Percentiles rank a stretch among this genome's conserved stretches.
Conservation (phyloP, 2,113 vertebrate genomes). For the Cyanocitta stelleri region DNA sequence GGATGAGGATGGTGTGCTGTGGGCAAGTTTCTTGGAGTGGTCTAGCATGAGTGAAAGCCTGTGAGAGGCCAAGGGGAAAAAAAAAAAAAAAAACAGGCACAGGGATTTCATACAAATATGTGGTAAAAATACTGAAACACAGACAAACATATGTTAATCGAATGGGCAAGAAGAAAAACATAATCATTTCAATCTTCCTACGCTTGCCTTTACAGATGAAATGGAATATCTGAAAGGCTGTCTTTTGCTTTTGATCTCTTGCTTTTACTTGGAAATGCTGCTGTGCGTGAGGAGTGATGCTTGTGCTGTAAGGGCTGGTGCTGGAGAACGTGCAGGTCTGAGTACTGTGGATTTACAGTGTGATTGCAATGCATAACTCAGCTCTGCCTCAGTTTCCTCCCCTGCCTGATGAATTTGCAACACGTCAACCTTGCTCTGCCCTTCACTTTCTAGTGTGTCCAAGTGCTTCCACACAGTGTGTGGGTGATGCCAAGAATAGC, state of each 20-base stretch:
- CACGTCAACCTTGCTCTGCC: background rate
- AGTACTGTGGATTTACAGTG: background rate
- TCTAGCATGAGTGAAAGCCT: background rate
- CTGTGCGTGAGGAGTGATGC: background rate
- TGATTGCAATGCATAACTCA: background rate
- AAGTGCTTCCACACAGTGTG: background rate
- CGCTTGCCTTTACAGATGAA: background rate
- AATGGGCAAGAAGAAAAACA: background rate
- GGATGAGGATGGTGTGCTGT: background rate
- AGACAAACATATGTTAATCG: slow-evolving; percentile 38
- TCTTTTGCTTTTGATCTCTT: slow-evolving; percentile 36
- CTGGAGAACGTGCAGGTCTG: background rate
- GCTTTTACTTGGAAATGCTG: background rate
- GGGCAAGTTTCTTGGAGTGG: background rate
- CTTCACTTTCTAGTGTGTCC: background rate
- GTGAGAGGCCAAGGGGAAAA: background rate
- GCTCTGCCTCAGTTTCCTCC: slow-evolving; percentile 25
- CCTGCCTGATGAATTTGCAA: background rate
- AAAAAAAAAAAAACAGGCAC: background rate
- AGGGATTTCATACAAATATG: background rate
- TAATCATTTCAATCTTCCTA: slow-evolving; percentile 31
- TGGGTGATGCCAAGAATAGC: background rate
- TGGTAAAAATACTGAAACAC: slow-evolving; percentile 8
- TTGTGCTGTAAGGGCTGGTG: background rate
- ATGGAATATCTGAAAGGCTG: slow-evolving; percentile 22